phyloP scores from a whole-genome alignment of 2,797 vertebrate species.

The Girardinus metallicus region DNA sequence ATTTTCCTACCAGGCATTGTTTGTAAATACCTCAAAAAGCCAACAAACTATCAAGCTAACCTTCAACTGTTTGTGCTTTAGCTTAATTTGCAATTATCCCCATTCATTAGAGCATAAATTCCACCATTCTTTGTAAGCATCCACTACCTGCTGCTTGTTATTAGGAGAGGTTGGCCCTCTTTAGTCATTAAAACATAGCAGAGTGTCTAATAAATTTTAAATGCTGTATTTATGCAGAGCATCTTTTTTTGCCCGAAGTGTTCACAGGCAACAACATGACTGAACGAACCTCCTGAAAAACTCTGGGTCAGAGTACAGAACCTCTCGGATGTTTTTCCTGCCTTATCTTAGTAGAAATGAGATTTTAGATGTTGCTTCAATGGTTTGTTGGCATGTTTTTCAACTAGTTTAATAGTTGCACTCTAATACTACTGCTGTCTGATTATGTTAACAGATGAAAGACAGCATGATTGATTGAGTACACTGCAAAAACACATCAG shows the following conservation, averaged over 20 bases:
- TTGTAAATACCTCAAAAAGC: constrained; percentile 30
- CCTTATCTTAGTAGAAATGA: constrained; percentile 18
- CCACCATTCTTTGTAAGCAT: neutral
- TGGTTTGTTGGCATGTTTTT: neutral
- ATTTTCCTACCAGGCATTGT: constrained; percentile 5
- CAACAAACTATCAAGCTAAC: neutral
- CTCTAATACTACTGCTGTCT: neutral
- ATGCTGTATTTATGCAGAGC: constrained; percentile 23
- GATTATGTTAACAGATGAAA: neutral
- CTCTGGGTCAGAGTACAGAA: constrained; percentile 8
- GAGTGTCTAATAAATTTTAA: constrained; percentile 33
- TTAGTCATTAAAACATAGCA: constrained; percentile 27
- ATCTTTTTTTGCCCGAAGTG: constrained; percentile 24
- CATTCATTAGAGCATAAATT: neutral
- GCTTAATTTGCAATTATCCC: neutral
- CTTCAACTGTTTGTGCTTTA: neutral
- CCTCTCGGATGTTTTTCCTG: constrained; percentile 17
- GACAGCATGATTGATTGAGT: neutral
- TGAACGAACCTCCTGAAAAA: constrained; percentile 4
- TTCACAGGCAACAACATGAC: constrained; percentile 17
- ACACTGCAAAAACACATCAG: no score
- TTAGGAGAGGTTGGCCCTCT: constrained; percentile 6
- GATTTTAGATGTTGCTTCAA: constrained; percentile 13
- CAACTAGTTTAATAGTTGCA: neutral
- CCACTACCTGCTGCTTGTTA: constrained; percentile 4